A percentile compares a stretch with the other conserved stretches of the same genome.
phyloP scores from a whole-genome alignment of 2,113 vertebrate genomes.

The Euleptes europaea region DNA sequence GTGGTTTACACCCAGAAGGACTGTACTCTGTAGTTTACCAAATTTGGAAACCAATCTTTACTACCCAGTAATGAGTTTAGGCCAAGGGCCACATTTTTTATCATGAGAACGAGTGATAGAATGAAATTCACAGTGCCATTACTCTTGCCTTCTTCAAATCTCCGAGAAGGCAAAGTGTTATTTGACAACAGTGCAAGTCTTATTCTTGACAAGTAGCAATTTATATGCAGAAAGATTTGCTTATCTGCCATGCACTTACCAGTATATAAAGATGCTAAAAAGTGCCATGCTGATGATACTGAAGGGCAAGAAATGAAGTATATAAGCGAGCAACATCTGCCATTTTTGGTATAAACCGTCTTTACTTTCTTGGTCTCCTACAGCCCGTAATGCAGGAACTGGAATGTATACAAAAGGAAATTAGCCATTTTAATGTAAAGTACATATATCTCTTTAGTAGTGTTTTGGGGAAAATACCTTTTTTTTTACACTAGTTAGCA shows the following conservation, averaged over 20 bases:
- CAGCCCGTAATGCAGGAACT: conserved; percentile 89
- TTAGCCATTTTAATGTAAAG: background rate
- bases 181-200: background rate
- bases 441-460: background rate
- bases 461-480: background rate
- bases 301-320: conserved; percentile 90
- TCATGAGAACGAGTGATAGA: background rate
- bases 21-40: background rate
- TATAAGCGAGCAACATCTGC: conserved; percentile 94
- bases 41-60: background rate
- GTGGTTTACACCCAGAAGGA: background rate
- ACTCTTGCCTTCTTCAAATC: no score
- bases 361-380: conserved; percentile 92
- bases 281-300: conserved; percentile 84
- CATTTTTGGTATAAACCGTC: conserved; percentile 94
- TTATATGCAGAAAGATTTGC: background rate
- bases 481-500: background rate
- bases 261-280: conserved; percentile 89
- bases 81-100: background rate
- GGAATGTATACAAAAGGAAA: conserved; percentile 10
- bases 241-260: conserved; percentile 72
- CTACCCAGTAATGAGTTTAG: background rate
- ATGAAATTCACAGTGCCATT: background rate
- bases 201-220: conserved; percentile 8
- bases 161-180: background rate